Percentiles rank a stretch among this genome's conserved stretches.
Evolutionary conservation across 2,113 vertebrate genomes (phyloP).

Genomic region (Trinectes maculatus): DNA sequence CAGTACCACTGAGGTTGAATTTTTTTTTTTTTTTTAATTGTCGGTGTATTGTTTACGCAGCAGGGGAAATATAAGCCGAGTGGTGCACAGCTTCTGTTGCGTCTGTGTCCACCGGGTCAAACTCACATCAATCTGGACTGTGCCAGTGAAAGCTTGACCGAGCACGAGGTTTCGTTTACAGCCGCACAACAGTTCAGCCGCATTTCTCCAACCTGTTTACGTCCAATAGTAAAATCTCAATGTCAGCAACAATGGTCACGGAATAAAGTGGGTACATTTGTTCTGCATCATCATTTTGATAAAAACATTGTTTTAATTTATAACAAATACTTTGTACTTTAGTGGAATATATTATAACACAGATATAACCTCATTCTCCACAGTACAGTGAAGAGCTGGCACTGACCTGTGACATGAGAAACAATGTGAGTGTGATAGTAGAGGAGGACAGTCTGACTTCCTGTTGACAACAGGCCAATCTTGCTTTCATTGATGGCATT

Average conservation of each 20-base stretch:
- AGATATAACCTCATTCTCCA: no score
- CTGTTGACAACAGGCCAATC: no score
- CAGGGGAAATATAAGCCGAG: constrained; percentile 35
- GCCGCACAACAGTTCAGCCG: constrained; percentile 1
- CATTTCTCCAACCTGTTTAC: neutral
- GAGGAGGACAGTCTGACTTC: no score
- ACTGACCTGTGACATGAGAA: no score
- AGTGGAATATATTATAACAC: no score
- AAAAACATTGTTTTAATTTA: no score
- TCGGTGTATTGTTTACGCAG: neutral
- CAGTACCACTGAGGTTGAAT: constrained; percentile 21
- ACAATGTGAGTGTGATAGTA: no score
- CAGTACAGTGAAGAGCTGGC: no score
- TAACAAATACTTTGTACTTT: no score
- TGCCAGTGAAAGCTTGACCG: constrained; percentile 52
- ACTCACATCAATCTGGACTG: constrained; percentile 68
- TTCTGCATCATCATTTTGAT: no score
- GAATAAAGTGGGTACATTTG: neutral
- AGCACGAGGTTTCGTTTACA: constrained; percentile 70
- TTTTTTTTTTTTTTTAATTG: constrained; percentile 40
- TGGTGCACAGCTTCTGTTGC: constrained; percentile 22
- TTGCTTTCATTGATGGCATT: no score
- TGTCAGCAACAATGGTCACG: no score
- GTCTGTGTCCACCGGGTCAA: constrained; percentile 33
- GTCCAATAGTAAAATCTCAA: neutral